Evolutionary conservation across 2,888 invertebrate species (phyloP).

Genomic region (Nipponacmea schrenckii): DNA sequence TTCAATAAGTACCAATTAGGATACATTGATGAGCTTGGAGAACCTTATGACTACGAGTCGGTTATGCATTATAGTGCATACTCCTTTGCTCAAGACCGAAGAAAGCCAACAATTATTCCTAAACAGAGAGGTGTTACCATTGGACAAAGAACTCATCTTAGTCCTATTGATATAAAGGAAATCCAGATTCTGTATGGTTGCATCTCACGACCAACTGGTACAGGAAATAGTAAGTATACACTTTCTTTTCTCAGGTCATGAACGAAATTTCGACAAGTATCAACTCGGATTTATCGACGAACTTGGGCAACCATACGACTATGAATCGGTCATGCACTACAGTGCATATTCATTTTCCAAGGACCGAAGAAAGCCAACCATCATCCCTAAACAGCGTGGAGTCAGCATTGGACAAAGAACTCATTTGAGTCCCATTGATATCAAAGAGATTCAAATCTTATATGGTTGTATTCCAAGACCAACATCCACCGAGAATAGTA

Average conservation of each 20-base stretch:
- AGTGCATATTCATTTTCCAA: conserved; percentile 70
- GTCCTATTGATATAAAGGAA: conserved; percentile 65
- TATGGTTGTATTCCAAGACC: conserved; percentile 59
- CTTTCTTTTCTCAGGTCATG: conserved; percentile 34
- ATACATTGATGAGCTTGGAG: conserved; percentile 41
- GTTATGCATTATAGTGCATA: conserved; percentile 79
- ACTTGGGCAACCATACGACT: conserved; percentile 75
- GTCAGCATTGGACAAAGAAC: conserved; percentile 73
- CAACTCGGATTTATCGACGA: conserved; percentile 36
- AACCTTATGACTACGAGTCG: conserved; percentile 81
- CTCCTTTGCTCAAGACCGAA: conserved; percentile 70
- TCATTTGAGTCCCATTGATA: conserved; percentile 64
- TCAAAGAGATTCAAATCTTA: conserved; percentile 66
- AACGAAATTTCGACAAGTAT: conserved; percentile 48
- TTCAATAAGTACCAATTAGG: conserved; percentile 42
- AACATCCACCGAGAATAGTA: background rate
- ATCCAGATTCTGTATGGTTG: conserved; percentile 68
- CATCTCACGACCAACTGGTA: conserved; percentile 19
- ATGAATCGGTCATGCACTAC: conserved; percentile 84
- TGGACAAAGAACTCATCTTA: conserved; percentile 70
- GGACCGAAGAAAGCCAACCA: conserved; percentile 69
- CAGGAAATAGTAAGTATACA: background rate
- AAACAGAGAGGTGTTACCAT: conserved; percentile 70
- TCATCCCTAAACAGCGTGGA: conserved; percentile 66
- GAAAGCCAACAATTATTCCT: conserved; percentile 70